These are phyloP conservation scores for Channa argus DNA, from an alignment of 2,113 vertebrate species.

Conservation along the genomic window DNA sequence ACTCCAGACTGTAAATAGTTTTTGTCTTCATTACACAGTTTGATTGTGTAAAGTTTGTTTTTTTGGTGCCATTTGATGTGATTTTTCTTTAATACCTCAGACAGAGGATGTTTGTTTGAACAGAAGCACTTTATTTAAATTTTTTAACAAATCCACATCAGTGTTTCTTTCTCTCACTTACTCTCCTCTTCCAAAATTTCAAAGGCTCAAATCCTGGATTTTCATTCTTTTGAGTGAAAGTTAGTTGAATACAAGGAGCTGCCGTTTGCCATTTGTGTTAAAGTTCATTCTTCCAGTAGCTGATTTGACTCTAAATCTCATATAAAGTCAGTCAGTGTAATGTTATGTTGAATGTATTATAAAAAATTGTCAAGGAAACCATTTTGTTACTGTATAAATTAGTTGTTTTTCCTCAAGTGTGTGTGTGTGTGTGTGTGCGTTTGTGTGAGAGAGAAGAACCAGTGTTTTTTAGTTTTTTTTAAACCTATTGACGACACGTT, in stretches of 20 bases:
- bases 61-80: slow-evolving; percentile 79
- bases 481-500: slow-evolving; percentile 23
- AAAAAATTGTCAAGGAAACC: slow-evolving; percentile 56
- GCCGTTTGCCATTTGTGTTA: slow-evolving; percentile 44
- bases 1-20: slow-evolving; percentile 83
- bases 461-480: slow-evolving; percentile 17
- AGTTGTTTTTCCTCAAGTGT: slow-evolving; percentile 44
- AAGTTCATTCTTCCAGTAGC: slow-evolving; percentile 48
- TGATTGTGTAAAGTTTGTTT: slow-evolving; percentile 83
- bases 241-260: slow-evolving; percentile 43
- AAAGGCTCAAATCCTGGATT: slow-evolving; percentile 34
- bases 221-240: slow-evolving; percentile 25
- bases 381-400: slow-evolving; percentile 53
- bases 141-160: slow-evolving; percentile 78
- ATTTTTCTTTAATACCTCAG: slow-evolving; percentile 86
- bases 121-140: slow-evolving; percentile 96
- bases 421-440: slow-evolving; percentile 20
- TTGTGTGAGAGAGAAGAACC: neutral
- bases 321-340: slow-evolving; percentile 67
- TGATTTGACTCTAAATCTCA: slow-evolving; percentile 42
- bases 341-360: slow-evolving; percentile 77
- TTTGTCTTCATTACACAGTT: slow-evolving; percentile 84
- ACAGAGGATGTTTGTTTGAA: slow-evolving; percentile 84
- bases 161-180: slow-evolving; percentile 74
- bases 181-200: slow-evolving; percentile 34